phyloP scores from a whole-genome alignment of 2,113 vertebrate species.

The Haemorhous mexicanus region DNA sequence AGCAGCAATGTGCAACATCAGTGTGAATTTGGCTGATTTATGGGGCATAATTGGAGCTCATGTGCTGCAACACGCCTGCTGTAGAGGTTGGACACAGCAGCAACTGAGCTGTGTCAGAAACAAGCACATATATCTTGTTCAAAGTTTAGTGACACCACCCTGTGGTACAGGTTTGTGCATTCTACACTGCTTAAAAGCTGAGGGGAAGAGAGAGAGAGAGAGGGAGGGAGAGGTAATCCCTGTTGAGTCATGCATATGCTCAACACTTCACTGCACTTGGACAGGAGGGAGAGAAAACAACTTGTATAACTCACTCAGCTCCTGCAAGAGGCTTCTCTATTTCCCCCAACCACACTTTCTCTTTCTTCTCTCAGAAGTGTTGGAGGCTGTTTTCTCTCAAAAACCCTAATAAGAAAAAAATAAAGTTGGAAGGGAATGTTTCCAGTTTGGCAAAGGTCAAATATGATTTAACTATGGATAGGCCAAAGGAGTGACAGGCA shows the following conservation, averaged over 20 bases:
- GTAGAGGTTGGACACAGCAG: not conserved
- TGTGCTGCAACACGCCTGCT: not conserved
- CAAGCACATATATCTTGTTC: not conserved
- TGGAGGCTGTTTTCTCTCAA: not conserved
- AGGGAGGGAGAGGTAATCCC: not conserved
- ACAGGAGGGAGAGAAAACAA: not conserved
- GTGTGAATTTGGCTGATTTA: not conserved
- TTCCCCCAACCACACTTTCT: not conserved
- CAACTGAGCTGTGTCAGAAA: not conserved
- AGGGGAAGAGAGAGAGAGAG: not conserved
- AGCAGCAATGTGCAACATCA: not conserved
- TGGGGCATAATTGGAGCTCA: not conserved
- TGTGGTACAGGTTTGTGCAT: not conserved
- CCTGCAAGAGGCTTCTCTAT: not conserved
- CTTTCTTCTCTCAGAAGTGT: not conserved
- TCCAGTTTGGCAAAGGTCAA: not conserved
- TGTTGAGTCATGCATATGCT: not conserved
- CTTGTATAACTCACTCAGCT: not conserved
- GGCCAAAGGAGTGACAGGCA: not conserved
- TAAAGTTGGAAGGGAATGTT: accelerated
- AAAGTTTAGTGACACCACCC: not conserved
- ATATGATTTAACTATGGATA: not conserved
- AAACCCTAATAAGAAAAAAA: not conserved
- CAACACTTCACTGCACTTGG: not conserved
- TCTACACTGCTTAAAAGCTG: not conserved